phyloP scores from a whole-genome alignment of 2,888 invertebrate genomes.

The Deilephila porcellus region DNA sequence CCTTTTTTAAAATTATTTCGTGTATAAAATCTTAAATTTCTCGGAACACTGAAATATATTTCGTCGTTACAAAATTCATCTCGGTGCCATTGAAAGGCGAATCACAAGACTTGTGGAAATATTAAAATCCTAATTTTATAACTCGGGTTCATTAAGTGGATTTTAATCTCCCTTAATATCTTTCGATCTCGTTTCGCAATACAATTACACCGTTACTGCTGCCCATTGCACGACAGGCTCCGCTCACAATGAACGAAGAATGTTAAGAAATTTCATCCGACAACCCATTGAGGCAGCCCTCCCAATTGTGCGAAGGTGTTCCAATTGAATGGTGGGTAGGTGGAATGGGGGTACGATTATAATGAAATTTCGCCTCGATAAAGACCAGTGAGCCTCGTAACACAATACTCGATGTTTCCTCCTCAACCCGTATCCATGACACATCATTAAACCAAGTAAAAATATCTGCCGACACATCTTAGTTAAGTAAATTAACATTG shows the following conservation, averaged over 20 bases:
- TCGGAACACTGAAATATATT: conserved; percentile 31
- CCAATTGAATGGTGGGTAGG: conserved; percentile 79
- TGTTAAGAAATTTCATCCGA: conserved; percentile 84
- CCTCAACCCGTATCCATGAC: conserved; percentile 81
- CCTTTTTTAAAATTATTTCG: conserved; percentile 12
- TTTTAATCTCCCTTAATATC: conserved; percentile 79
- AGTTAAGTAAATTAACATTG: conserved; percentile 72
- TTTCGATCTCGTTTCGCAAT: conserved; percentile 76
- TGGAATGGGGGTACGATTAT: conserved; percentile 79
- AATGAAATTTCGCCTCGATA: conserved; percentile 83
- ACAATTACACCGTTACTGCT: conserved; percentile 82
- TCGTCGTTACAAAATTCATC: conserved; percentile 26
- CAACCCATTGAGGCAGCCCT: conserved; percentile 82
- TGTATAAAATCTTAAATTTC: background rate
- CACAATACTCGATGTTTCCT: conserved; percentile 83
- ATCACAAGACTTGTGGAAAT: conserved; percentile 58
- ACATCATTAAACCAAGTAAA: conserved; percentile 79
- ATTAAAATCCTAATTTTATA: conserved; percentile 63
- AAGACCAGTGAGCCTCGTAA: conserved; percentile 81
- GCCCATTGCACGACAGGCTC: conserved; percentile 79
- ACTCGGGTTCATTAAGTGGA: conserved; percentile 72
- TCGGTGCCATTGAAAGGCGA: conserved; percentile 31
- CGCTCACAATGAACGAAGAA: conserved; percentile 81
- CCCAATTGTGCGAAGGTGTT: conserved; percentile 83
- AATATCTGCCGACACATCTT: conserved; percentile 81